Conservation (phyloP, 92 coral and sea anemone genomes). For the Plumapathes pennacea region DNA sequence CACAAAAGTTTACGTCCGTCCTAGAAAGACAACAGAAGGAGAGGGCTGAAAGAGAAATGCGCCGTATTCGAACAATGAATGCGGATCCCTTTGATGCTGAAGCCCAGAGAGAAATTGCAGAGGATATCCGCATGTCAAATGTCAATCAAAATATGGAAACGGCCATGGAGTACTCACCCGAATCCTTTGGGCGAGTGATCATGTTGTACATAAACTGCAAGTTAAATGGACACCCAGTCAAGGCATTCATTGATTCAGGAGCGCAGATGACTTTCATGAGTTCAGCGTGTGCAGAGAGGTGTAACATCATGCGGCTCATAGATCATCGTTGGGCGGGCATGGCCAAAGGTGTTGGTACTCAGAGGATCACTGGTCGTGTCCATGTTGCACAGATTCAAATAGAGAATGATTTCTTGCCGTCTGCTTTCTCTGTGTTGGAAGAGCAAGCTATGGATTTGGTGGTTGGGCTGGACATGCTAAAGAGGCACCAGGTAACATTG, state of each 20-base stretch:
- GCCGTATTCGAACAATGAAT: slow-evolving; percentile 83
- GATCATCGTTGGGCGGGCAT: slow-evolving; percentile 96
- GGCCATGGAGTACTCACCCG: slow-evolving; percentile 96
- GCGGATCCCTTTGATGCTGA: slow-evolving; percentile 91
- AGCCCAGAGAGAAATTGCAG: slow-evolving; percentile 94
- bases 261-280: slow-evolving; percentile 99
- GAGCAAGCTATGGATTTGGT: slow-evolving; percentile 95
- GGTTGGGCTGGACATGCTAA: slow-evolving; percentile 92
- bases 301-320: slow-evolving; percentile 80
- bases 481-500: slow-evolving; percentile 95
- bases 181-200: slow-evolving; percentile 87
- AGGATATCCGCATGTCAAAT: slow-evolving; percentile 88
- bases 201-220: slow-evolving; percentile 92
- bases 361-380: slow-evolving; percentile 95
- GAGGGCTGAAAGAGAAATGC: slow-evolving; percentile 76
- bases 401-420: slow-evolving; percentile 87
- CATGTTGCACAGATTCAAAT: slow-evolving; percentile 96
- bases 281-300: slow-evolving; percentile 93
- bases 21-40: slow-evolving; percentile 75
- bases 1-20: slow-evolving; percentile 69
- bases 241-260: slow-evolving; percentile 98
- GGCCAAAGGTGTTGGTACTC: slow-evolving; percentile 97
- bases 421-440: slow-evolving; percentile 92
- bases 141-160: slow-evolving; percentile 96
- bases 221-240: slow-evolving; percentile 91